A percentile compares a stretch with the other conserved stretches of the same genome.
Conservation (phyloP, 2,797 vertebrate genomes). For the Balearica regulorum region DNA sequence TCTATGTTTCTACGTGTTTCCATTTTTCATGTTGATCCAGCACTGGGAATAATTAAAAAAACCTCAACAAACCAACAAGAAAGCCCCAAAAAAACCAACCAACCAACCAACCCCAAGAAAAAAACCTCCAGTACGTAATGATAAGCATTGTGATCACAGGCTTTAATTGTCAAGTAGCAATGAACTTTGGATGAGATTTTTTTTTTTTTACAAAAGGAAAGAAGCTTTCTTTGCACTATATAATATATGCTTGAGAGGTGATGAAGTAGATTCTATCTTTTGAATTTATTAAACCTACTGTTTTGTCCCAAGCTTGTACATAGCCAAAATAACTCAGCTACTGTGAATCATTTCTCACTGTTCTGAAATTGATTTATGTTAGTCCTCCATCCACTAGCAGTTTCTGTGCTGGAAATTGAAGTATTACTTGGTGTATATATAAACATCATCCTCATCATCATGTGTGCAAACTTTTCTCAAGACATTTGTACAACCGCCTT, state of each 20-base stretch:
- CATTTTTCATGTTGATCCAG: background rate
- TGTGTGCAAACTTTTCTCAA: background rate
- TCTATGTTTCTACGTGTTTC: background rate
- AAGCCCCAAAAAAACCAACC: background rate
- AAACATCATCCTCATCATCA: background rate
- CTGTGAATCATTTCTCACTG: background rate
- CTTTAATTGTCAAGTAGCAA: background rate
- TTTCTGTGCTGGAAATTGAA: background rate
- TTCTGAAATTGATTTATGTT: background rate
- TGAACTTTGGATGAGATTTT: background rate
- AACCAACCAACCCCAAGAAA: background rate
- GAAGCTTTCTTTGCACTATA: background rate
- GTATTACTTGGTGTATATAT: background rate
- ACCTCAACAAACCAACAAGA: background rate
- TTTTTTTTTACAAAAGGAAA: background rate
- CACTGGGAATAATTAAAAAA: background rate
- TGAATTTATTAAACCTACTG: background rate
- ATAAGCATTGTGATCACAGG: background rate
- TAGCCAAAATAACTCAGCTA: background rate
- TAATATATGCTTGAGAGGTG: background rate
- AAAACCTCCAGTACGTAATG: rapidly evolving
- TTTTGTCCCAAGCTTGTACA: background rate
- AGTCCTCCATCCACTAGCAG: background rate
- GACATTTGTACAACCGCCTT: background rate
- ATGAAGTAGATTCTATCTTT: background rate